Conservation (phyloP, 2,888 invertebrate genomes). For the Drosophila flavopinicola region DNA sequence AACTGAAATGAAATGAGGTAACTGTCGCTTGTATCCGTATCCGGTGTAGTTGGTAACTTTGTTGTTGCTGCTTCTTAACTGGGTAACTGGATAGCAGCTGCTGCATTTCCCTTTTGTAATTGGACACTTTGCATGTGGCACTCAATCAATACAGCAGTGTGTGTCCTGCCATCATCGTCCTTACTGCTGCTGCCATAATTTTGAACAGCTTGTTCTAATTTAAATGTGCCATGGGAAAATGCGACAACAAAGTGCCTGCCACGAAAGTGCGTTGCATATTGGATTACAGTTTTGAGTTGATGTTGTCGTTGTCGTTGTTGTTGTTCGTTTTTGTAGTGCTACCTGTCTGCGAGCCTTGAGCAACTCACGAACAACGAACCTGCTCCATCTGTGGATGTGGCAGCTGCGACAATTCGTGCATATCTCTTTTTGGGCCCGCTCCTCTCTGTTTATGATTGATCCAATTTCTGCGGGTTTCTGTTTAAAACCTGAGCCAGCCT, state of each 20-base stretch:
- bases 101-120: conserved; percentile 60
- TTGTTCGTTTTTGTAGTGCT: conserved; percentile 18
- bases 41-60: conserved; percentile 40
- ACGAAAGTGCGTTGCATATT: conserved; percentile 54
- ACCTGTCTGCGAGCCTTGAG: conserved; percentile 37
- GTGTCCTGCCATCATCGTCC: conserved; percentile 13
- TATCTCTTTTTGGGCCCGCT: conserved; percentile 30
- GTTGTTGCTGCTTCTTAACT: conserved; percentile 3
- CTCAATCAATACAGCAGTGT: conserved; percentile 40
- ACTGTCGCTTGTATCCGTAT: conserved; percentile 40
- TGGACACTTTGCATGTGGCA: conserved; percentile 69
- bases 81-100: conserved; percentile 62
- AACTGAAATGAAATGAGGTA: conserved; percentile 5
- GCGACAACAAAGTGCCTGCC: conserved; percentile 10
- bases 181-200: conserved; percentile 52
- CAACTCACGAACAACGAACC: conserved; percentile 58
- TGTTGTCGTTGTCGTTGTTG: background rate
- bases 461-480: conserved; percentile 80
- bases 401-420: conserved; percentile 52
- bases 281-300: conserved; percentile 41
- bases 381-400: conserved; percentile 37
- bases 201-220: conserved; percentile 68
- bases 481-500: conserved; percentile 23
- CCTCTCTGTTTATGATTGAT: conserved; percentile 63
- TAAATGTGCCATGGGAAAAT: conserved; percentile 55